phyloP scores from a whole-genome alignment of 2,113 vertebrate species.

The Cyprinodon variegatus region DNA sequence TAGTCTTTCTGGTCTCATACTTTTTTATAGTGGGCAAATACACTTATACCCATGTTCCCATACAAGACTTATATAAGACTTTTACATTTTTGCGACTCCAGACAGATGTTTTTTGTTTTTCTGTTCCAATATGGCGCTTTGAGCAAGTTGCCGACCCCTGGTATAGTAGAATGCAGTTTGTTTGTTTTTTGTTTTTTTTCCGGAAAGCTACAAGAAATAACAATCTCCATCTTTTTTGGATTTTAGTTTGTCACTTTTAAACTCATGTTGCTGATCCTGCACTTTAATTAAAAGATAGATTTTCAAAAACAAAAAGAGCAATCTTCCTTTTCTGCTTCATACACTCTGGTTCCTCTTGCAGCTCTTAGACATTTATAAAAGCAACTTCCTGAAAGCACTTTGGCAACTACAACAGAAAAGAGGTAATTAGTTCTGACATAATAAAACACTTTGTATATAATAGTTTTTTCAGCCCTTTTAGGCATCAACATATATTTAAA shows the following conservation, averaged over 20 bases:
- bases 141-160: too few relatives aligned
- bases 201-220: too few relatives aligned
- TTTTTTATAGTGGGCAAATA: too few relatives aligned
- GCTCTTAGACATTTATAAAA: background rate
- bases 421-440: conserved; percentile 10
- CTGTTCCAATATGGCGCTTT: too few relatives aligned
- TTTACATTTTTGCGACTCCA: too few relatives aligned
- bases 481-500: conserved; percentile 16
- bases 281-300: background rate
- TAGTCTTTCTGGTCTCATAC: too few relatives aligned
- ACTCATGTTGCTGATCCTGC: background rate
- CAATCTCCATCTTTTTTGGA: too few relatives aligned
- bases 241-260: too few relatives aligned
- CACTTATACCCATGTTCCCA: too few relatives aligned
- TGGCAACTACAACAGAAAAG: background rate
- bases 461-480: background rate
- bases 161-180: background rate
- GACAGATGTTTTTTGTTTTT: too few relatives aligned
- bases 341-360: conserved; percentile 6
- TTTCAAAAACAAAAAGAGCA: background rate
- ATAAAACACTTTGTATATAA: conserved; percentile 7
- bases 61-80: too few relatives aligned
- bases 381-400: conserved; percentile 8
- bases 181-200: too few relatives aligned
- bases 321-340: background rate